Percentiles rank a stretch among this genome's conserved stretches.
phyloP scores from a whole-genome alignment of 2,113 vertebrate genomes.

The Halcyon malimbica region DNA sequence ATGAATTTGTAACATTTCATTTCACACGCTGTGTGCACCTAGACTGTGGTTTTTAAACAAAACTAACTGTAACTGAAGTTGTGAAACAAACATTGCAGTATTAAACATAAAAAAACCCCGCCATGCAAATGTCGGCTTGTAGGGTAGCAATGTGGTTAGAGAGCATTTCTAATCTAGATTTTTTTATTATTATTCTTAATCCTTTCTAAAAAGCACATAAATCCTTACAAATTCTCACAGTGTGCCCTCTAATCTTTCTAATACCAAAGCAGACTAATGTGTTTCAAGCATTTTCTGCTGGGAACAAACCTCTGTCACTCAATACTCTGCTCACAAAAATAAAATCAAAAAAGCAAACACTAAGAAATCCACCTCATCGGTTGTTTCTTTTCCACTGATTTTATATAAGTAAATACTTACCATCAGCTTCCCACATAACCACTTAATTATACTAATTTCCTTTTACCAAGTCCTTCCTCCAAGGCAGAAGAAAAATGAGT shows the following conservation, averaged over 20 bases:
- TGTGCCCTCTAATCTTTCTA: conserved; percentile 60
- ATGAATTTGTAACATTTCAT: neutral
- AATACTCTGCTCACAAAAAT: neutral
- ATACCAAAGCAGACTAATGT: conserved; percentile 29
- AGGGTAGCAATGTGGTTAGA: conserved; percentile 16
- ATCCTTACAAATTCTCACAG: conserved; percentile 70
- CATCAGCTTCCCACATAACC: conserved; percentile 21
- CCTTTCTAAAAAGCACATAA: conserved; percentile 54
- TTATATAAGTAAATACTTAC: conserved; percentile 9
- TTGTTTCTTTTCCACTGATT: neutral
- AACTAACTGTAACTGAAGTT: neutral
- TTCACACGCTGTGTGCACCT: neutral
- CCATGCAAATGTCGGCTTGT: neutral
- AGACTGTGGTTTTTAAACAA: conserved; percentile 6
- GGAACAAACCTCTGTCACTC: conserved; percentile 28
- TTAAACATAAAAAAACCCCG: conserved; percentile 28
- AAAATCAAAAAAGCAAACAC: neutral
- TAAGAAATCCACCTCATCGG: neutral
- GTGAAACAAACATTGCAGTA: neutral
- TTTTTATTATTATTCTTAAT: conserved; percentile 55
- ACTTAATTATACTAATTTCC: conserved; percentile 38
- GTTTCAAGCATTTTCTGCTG: conserved; percentile 48
- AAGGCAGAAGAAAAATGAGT: neutral
- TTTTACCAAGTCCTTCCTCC: conserved; percentile 27
- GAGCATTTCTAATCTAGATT: conserved; percentile 28